A percentile compares a stretch with the other conserved stretches of the same genome.
Conservation (phyloP, 1,140 invertebrate genomes). For the Cotesia vestalis region DNA sequence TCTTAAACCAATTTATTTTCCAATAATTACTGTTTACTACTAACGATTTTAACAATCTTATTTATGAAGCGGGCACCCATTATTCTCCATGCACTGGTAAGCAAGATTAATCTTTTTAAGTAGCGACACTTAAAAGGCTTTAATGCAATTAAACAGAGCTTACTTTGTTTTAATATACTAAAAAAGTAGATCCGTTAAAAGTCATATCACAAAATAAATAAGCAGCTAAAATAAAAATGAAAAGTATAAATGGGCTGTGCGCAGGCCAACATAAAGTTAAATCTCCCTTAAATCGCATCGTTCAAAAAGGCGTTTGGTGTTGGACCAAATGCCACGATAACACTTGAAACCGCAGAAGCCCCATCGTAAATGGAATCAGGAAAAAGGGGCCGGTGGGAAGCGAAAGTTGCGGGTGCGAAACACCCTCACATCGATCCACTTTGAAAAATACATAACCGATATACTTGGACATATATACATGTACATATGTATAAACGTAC, state of each 20-base stretch:
- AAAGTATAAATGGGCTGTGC: background rate
- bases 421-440: background rate
- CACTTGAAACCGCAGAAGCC: constrained; percentile 16
- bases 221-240: background rate
- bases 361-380: constrained; percentile 7
- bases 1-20: no score
- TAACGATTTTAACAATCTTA: no score
- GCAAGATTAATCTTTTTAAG: no score
- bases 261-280: background rate
- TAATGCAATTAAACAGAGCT: no score
- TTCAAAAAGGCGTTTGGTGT: constrained; percentile 22
- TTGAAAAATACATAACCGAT: constrained; percentile 8
- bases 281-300: constrained; percentile 10
- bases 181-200: no score
- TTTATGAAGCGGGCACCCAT: no score
- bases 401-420: background rate
- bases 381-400: background rate
- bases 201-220: no score
- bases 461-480: no score
- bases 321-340: constrained; percentile 23
- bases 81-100: no score
- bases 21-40: no score
- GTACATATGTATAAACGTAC: background rate
- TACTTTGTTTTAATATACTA: no score
- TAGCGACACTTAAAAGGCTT: no score